Evolutionary conservation across 2,888 invertebrate species (phyloP).

Genomic region (Glyphotaelius pellucidus): DNA sequence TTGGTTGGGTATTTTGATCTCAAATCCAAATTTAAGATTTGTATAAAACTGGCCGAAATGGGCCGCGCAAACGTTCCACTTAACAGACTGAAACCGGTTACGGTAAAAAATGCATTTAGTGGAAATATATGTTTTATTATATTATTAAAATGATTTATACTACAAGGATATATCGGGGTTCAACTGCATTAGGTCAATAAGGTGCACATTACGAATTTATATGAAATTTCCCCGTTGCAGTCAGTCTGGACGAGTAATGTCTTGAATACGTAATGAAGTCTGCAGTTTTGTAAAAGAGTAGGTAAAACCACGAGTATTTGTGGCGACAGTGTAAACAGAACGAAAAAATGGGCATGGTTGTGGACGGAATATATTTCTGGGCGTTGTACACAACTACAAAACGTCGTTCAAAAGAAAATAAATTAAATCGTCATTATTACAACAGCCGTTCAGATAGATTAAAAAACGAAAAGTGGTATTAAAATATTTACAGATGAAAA

Average conservation of each 20-base stretch:
- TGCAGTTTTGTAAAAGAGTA: neutral
- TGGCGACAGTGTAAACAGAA: neutral
- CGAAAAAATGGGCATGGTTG: neutral
- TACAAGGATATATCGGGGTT: neutral
- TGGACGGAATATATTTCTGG: neutral
- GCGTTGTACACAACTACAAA: neutral
- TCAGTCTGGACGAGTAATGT: conserved; percentile 9
- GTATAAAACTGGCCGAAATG: no score
- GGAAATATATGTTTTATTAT: no score
- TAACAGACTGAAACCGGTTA: no score
- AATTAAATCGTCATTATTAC: neutral
- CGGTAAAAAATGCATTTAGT: no score
- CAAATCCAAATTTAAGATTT: no score
- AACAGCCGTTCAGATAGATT: neutral
- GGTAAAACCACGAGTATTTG: neutral
- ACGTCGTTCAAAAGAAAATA: neutral
- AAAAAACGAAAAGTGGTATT: neutral
- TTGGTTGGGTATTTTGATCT: no score
- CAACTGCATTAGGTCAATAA: neutral
- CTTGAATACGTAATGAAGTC: conserved; percentile 35
- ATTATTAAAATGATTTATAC: neutral
- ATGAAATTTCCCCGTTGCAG: conserved; percentile 22
- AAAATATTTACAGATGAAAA: neutral
- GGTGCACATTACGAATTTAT: neutral
- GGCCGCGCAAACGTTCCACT: no score